Conservation (phyloP, 2,113 vertebrate genomes). For the Lasiurus borealis region DNA sequence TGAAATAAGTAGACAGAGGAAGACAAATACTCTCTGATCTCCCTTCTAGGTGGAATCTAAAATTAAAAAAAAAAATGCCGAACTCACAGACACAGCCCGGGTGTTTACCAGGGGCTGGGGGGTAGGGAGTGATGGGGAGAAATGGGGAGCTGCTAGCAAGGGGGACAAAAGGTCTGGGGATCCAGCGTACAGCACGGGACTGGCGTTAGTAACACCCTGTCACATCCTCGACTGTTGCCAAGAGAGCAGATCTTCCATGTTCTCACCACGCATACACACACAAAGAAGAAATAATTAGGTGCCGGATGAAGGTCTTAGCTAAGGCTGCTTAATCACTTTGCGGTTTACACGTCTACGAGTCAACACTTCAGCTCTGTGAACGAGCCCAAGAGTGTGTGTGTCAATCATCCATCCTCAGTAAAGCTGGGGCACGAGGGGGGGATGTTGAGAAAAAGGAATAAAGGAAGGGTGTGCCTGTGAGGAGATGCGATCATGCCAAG, state of each 20-base stretch:
- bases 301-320: neutral
- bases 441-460: neutral
- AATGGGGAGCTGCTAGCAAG: neutral
- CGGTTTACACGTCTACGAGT: neutral
- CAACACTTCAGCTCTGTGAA: no score
- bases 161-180: neutral
- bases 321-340: accelerated
- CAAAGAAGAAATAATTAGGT: neutral
- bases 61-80: neutral
- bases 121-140: neutral
- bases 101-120: neutral
- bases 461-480: neutral
- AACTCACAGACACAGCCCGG: neutral
- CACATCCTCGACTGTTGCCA: neutral
- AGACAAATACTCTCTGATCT: neutral
- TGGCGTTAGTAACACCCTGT: neutral
- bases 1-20: neutral
- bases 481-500: neutral
- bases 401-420: neutral
- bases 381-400: neutral
- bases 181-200: neutral
- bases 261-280: neutral
- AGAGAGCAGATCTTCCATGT: neutral
- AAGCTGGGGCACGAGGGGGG: neutral
- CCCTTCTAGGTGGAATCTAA: neutral